A percentile compares a stretch with the other conserved stretches of the same genome.
Evolutionary conservation across 2,888 invertebrate species (phyloP).

Genomic region (Nowickia ferox): DNA sequence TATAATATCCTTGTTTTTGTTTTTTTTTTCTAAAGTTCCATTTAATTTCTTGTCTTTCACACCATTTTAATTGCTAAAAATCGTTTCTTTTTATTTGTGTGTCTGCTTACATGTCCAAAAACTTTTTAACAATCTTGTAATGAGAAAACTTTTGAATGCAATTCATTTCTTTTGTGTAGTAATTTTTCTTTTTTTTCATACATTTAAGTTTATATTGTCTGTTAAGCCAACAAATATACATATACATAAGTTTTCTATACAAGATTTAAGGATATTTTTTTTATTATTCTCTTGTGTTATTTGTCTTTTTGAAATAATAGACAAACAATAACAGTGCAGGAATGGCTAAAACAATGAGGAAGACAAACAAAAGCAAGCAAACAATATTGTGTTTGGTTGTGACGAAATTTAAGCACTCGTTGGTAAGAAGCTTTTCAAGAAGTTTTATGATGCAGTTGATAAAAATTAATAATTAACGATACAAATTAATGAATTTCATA

Average conservation of each 20-base stretch:
- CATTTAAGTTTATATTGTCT: constrained; percentile 27
- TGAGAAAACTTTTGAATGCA: constrained; percentile 68
- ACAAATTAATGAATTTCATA: too few relatives aligned
- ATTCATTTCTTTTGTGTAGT: constrained; percentile 36
- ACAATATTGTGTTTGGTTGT: too few relatives aligned
- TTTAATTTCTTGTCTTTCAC: background rate
- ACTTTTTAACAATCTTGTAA: constrained; percentile 69
- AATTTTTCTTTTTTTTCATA: background rate
- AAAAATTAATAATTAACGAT: too few relatives aligned
- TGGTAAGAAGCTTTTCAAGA: too few relatives aligned
- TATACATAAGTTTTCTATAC: constrained; percentile 40
- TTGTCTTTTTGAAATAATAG: constrained; percentile 22
- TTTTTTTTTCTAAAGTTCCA: background rate
- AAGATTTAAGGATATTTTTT: constrained; percentile 19
- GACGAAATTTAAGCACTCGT: too few relatives aligned
- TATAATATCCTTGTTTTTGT: background rate
- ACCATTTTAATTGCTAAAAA: constrained; percentile 23
- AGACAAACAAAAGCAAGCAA: background rate
- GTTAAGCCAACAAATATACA: constrained; percentile 1
- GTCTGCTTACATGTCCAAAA: constrained; percentile 44
- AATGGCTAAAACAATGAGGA: constrained; percentile 16
- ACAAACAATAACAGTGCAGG: constrained; percentile 28
- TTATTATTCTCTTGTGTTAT: constrained; percentile 30
- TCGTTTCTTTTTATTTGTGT: background rate
- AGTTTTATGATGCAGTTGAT: too few relatives aligned